Base-by-base conservation (phyloP, 1,140 invertebrate genomes). In the Trichonephila inaurata region DNA sequence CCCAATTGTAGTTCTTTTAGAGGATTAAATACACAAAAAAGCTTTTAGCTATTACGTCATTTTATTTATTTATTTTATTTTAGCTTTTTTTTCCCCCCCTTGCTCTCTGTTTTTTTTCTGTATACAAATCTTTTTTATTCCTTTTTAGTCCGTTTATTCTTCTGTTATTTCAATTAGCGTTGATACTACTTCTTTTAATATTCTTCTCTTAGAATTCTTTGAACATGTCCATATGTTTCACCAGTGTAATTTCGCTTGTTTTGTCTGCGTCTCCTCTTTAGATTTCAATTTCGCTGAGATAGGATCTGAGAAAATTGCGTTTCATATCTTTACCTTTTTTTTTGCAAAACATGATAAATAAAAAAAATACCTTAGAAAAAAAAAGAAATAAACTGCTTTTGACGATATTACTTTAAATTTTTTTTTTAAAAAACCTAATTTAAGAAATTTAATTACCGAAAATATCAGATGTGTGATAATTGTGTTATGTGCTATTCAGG, bases 1-100 rank as follows among this genome's bases (percentile, higher is more conserved):
- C 77, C 40, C 33, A 82, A 82, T 82, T 40, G 33, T 82, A 2
- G 19, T n/a, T 28, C 28, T 28, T 66, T 82, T 82, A 19, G 77
- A 18, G 33, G 77, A 82, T 82, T 16, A n/a, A 82, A 28, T 82
- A 82, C 77, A 82, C 33, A 82, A 82, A 82, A 82, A 28, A 82
- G 77, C 77, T 82, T 82, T 82, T 82, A 82, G 77, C 28, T 82
- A 28, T 82, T 40, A 44, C 77, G 77, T 16, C 10, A 82, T n/a
- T 51, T 51, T 51, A 10, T 51, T 51, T 51, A 40, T 40, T 40
- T 40, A 33, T 40, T 81, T 82, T 33, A 40, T 18, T 44, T 8
- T 44, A 14, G 3, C 0, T 77, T 77, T 7, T 6, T 7, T 82
- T 81, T 44, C 3, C 16, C 6, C 10, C 3, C 19, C 64, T 7